Evolutionary conservation across 1,140 invertebrate genomes (phyloP), one percentile per base, ranked within the genome.

Genomic region (Aphidius gifuensis): DNA sequence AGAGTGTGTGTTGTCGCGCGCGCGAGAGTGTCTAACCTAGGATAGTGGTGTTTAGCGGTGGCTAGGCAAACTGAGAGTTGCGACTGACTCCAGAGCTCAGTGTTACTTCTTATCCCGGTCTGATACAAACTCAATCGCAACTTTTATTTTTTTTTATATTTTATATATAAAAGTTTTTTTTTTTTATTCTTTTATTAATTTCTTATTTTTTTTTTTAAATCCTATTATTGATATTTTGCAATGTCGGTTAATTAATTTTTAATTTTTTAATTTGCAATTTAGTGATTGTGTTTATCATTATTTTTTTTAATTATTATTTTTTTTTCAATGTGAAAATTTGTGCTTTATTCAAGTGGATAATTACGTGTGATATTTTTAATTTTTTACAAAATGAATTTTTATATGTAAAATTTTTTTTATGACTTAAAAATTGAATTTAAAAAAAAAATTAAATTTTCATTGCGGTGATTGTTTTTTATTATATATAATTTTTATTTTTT

Each of bases 21-120:
- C 39, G 54, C 42, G 58, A 53, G 58, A 53, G 58, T 51, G 61
- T 75, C 75, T 77, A 76, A 75, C 75, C 76, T 77, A 77, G 74
- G 75, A 72, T 77, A 75, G 75, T 67, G 68, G 73, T 71, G 73
- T 76, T 76, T 77, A 76, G 74, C 68, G 65, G 73, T 67, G 68
- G 74, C 74, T 77, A 78, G 71, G 67, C 75, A 76, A 79, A 75
- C 74, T 73, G 71, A 77, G 74, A 69, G 68, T 69, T 70, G 73
- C 62, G 68, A 63, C 65, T 57, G 71, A 67, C 38, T 69, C 67
- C 69, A 69, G 16, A 43, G 73, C 66, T 77, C 75, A 78, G 77
- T 77, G 69, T 71, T 78, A 60, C 61, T 66, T 73, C 71, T 71
- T 70, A 64, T 56, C 58, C 50, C 53, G 47, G 58, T 66, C 61